Conservation (phyloP, 1,140 invertebrate genomes). For the Chymomyza costata region DNA sequence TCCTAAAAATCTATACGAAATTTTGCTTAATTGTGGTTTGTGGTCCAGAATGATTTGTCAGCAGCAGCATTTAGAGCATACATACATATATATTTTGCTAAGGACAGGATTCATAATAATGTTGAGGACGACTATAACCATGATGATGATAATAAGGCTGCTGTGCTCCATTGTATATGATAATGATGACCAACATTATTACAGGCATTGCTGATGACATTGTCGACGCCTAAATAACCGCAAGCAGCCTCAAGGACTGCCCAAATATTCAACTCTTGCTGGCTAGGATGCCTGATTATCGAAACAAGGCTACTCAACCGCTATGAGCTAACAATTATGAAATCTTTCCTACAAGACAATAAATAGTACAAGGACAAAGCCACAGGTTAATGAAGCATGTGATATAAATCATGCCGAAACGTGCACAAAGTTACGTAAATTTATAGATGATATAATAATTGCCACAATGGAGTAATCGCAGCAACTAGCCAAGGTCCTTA, state of each 20-base stretch:
- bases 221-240: constrained; percentile 19
- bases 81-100: constrained; percentile 18
- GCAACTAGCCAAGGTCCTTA: no score
- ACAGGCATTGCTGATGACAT: background rate
- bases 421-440: no score
- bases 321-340: constrained; percentile 31
- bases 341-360: constrained; percentile 11
- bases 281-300: no score
- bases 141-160: constrained; percentile 13
- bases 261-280: no score
- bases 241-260: constrained; percentile 24
- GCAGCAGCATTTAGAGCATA: constrained; percentile 10
- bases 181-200: constrained; percentile 14
- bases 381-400: constrained; percentile 26
- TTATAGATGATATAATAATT: no score
- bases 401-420: constrained; percentile 31
- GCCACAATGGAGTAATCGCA: no score
- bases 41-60: constrained; percentile 16
- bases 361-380: constrained; percentile 12
- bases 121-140: constrained; percentile 1
- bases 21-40: constrained; percentile 30
- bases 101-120: constrained; percentile 3
- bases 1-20: constrained; percentile 25
- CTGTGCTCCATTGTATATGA: constrained; percentile 25
- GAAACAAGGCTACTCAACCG: no score